phyloP scores from a whole-genome alignment of 2,113 vertebrate genomes.

The Helogale parvula region DNA sequence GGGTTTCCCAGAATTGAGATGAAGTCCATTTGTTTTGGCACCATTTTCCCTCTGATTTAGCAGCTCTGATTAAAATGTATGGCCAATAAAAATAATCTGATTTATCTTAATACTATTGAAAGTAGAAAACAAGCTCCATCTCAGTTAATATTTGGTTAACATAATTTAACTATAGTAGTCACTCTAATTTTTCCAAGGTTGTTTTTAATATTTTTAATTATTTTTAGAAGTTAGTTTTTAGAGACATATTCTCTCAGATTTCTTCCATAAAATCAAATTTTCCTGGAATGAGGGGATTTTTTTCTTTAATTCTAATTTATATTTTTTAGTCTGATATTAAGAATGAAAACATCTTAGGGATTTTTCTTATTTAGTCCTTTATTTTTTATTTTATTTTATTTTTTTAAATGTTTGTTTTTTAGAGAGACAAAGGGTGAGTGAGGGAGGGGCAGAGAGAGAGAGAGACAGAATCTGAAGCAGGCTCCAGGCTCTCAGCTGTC shows the following conservation, averaged over 20 bases:
- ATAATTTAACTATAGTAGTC: background rate
- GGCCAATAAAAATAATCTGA: background rate
- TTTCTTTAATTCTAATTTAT: background rate
- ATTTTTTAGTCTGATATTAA: constrained; percentile 25
- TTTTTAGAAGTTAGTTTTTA: background rate
- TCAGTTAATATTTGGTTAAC: background rate
- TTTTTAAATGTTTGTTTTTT: too few relatives aligned
- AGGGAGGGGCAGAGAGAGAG: too few relatives aligned
- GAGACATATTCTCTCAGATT: background rate
- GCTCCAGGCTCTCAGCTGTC: too few relatives aligned
- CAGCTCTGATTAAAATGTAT: background rate
- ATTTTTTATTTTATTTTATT: too few relatives aligned
- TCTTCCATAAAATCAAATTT: background rate
- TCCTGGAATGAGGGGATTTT: background rate
- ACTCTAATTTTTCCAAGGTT: background rate
- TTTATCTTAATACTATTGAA: background rate
- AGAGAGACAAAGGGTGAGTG: too few relatives aligned
- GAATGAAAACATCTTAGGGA: background rate
- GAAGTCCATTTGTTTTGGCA: background rate
- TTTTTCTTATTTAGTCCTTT: background rate
- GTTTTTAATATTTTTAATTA: background rate
- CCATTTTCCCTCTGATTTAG: background rate
- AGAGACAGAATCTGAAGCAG: too few relatives aligned
- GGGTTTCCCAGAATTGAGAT: background rate
- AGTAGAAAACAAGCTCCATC: background rate